Evolutionary conservation across 2,797 vertebrate genomes (phyloP).

Genomic region (Pteropus rufus): DNA sequence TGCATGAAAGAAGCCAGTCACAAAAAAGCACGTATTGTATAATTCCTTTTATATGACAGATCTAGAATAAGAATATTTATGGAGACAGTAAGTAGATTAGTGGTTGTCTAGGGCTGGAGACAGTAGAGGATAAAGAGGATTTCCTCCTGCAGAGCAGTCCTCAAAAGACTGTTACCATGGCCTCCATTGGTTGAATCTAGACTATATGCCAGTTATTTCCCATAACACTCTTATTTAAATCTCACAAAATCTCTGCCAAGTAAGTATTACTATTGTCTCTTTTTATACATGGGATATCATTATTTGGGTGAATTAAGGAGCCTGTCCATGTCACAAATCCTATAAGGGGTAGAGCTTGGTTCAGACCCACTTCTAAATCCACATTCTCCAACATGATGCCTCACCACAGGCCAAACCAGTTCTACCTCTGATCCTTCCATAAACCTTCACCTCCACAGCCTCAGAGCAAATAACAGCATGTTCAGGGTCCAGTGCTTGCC

Average conservation of each 20-base stretch:
- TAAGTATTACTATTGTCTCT: not conserved
- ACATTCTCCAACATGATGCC: not conserved
- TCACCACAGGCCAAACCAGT: not conserved
- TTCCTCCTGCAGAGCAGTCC: not conserved
- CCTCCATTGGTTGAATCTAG: not conserved
- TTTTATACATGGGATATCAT: not conserved
- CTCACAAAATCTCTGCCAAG: not conserved
- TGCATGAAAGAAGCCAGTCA: not conserved
- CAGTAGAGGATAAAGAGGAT: no score
- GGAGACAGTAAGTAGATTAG: not conserved
- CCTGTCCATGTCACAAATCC: not conserved
- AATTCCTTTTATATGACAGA: not conserved
- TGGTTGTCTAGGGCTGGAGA: not conserved
- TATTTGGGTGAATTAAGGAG: not conserved
- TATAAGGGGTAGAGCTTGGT: not conserved
- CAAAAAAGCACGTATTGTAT: not conserved
- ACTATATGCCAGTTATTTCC: not conserved
- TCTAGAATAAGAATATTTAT: not conserved
- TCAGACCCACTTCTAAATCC: not conserved
- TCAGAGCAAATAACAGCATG: not conserved
- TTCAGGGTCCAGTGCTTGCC: not conserved
- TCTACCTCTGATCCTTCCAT: not conserved
- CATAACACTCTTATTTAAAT: not conserved
- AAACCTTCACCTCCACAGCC: not conserved
- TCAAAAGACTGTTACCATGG: not conserved